Evolutionary conservation across 2,797 vertebrate species (phyloP).

Genomic region (Arnoldichthys spilopterus): DNA sequence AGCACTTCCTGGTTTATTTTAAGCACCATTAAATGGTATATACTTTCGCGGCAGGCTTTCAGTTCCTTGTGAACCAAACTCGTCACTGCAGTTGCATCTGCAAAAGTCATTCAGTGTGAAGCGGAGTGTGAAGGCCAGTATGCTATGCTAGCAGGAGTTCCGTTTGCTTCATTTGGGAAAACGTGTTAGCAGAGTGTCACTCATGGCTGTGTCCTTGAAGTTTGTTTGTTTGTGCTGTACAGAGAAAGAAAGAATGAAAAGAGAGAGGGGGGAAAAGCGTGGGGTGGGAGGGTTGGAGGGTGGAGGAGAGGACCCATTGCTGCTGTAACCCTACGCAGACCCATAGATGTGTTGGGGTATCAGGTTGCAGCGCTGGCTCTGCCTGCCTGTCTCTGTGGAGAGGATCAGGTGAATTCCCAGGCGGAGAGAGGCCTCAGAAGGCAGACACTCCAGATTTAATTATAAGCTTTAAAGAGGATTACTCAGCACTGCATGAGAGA

Average conservation of each 20-base stretch:
- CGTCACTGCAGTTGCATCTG: slow-evolving; percentile 4
- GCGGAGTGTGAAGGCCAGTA: not conserved
- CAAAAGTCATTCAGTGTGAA: slow-evolving; percentile 4
- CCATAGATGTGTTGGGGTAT: slow-evolving; percentile 42
- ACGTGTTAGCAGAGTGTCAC: no score
- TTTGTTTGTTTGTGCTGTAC: slow-evolving; percentile 31
- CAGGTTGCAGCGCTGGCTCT: slow-evolving; percentile 50
- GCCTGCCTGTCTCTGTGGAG: slow-evolving; percentile 46
- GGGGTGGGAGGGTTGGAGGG: not conserved
- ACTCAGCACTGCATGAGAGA: slow-evolving; percentile 57
- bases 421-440: slow-evolving; percentile 57
- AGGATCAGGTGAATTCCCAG: slow-evolving; percentile 63
- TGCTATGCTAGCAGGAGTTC: slow-evolving; percentile 9
- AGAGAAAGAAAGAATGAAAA: not conserved
- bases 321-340: slow-evolving; percentile 33
- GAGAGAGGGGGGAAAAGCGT: not conserved
- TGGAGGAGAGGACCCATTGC: slow-evolving; percentile 12
- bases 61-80: not conserved
- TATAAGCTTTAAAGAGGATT: slow-evolving; percentile 66
- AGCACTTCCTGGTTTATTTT: slow-evolving; percentile 9
- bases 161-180: slow-evolving; percentile 40
- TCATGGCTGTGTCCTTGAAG: slow-evolving; percentile 28
- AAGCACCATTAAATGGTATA: not conserved
- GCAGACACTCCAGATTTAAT: slow-evolving; percentile 68
- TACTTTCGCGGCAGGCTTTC: not conserved